Evolutionary conservation across 1,140 invertebrate species (phyloP).

Genomic region (Drosophila tropicalis): DNA sequence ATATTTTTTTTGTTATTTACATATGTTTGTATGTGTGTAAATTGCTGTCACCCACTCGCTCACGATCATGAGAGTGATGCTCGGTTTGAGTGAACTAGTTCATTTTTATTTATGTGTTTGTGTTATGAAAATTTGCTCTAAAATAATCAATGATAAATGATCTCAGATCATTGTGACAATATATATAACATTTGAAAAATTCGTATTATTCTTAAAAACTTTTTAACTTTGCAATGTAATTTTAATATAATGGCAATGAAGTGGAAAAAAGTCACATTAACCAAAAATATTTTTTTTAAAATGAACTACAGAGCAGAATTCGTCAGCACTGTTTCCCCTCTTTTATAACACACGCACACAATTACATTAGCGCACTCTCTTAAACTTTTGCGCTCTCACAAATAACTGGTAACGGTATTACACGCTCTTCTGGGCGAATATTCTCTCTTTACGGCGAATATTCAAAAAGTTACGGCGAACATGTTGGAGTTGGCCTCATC

Average conservation of each 20-base stretch:
- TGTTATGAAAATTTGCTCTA: background rate
- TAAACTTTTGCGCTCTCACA: slow-evolving; percentile 24
- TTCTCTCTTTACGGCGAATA: too few relatives aligned
- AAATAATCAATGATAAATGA: too few relatives aligned
- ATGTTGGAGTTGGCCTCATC: too few relatives aligned
- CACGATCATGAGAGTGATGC: background rate
- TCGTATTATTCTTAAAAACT: too few relatives aligned
- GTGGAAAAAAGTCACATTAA: too few relatives aligned
- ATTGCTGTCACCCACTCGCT: slow-evolving; percentile 1
- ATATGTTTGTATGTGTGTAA: background rate
- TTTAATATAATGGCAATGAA: too few relatives aligned
- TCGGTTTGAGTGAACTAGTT: background rate
- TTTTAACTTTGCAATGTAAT: too few relatives aligned
- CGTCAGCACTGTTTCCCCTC: slow-evolving; percentile 1
- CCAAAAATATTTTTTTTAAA: too few relatives aligned
- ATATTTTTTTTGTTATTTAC: background rate
- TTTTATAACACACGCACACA: slow-evolving; percentile 6
- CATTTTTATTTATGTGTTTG: background rate
- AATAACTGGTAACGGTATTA: slow-evolving; percentile 60
- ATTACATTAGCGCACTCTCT: slow-evolving; percentile 53
- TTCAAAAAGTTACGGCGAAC: too few relatives aligned
- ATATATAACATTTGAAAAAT: too few relatives aligned
- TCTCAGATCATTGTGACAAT: too few relatives aligned
- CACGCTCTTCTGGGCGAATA: slow-evolving; percentile 43
- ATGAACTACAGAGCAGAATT: background rate